Evolutionary conservation across 2,113 vertebrate genomes (phyloP), one percentile per base, ranked within the genome.

Genomic region (Theristicus caerulescens): DNA sequence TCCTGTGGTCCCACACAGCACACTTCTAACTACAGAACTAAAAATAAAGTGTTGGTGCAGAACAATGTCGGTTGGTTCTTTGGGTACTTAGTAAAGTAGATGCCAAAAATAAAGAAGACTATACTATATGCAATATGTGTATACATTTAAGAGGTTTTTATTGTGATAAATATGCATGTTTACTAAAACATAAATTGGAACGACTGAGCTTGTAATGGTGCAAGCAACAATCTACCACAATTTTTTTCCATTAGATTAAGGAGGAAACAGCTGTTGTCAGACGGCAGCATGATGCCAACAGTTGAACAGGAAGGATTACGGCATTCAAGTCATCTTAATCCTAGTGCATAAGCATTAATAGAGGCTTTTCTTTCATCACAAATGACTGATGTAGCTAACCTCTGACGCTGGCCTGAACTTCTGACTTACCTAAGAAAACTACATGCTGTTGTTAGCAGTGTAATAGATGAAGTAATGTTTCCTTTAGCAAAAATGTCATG

Each of bases 301-400:
- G 85, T 59, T 0, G 0, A 88, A 81, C 59, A 93, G 77, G 91
- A 95, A 92, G 88, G 81, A 95, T 92, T 96, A 94, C 36, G 80
- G 77, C 87, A 85, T 84, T 87, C 66, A 40, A 94, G 52, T 94
- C 52, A 93, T 87, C 66, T 86, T 94, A 92, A 96, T 91, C 71
- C 86, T 42, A 62, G 10, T 46, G 52, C 61, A 69, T n/a, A 74
- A 89, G 81, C 57, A 79, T 51, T 82, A 91, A 93, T 25, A 90
- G 44, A 89, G 61, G 58, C 66, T 95, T 90, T 95, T 80, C 87
- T 83, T 93, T 71, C 87, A 93, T 46, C 71, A 70, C 70, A 93
- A 80, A 88, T 83, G 74, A 77, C 71, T 96, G 88, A 92, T 34
- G 38, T 54, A 57, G 62, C 82, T 87, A 90, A 93, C 51, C 78